Evolutionary conservation across 2,113 vertebrate species (phyloP).

Genomic region (Eretmochelys imbricata): DNA sequence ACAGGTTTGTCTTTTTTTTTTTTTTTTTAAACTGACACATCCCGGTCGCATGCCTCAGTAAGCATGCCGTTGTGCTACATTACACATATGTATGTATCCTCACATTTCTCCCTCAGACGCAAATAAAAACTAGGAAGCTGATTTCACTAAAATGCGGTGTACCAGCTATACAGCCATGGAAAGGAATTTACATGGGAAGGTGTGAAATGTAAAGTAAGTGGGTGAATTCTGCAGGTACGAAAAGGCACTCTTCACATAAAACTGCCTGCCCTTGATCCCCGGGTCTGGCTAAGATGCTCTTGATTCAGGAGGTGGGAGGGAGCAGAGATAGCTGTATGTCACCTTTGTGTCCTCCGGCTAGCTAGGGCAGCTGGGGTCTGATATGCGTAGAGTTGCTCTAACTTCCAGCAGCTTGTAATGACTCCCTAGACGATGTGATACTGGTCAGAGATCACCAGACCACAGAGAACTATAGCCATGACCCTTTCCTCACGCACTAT

Average conservation of each 20-base stretch:
- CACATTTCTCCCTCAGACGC: constrained; percentile 61
- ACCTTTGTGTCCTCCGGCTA: neutral
- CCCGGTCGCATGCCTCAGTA: constrained; percentile 70
- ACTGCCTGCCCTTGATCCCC: neutral
- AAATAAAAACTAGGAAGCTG: constrained; percentile 65
- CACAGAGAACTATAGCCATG: neutral
- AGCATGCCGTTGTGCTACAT: constrained; percentile 78
- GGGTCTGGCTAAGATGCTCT: neutral
- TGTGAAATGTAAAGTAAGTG: constrained; percentile 63
- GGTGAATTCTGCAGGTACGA: constrained; percentile 4
- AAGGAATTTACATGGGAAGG: constrained; percentile 44
- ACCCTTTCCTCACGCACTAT: neutral
- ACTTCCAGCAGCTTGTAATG: neutral
- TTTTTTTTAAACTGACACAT: constrained; percentile 68
- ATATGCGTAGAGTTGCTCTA: neutral
- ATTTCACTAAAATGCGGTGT: constrained; percentile 37
- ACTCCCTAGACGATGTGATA: neutral
- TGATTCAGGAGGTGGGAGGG: neutral
- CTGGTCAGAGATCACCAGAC: neutral
- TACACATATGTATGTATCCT: constrained; percentile 73
- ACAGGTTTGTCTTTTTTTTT: constrained; percentile 29
- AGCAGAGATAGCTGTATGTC: neutral
- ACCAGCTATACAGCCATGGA: constrained; percentile 53
- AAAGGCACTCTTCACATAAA: neutral
- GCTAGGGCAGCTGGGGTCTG: neutral